Evolutionary conservation across 2,797 vertebrate species (phyloP).

Genomic region (Hyperoplus lanceolatus): DNA sequence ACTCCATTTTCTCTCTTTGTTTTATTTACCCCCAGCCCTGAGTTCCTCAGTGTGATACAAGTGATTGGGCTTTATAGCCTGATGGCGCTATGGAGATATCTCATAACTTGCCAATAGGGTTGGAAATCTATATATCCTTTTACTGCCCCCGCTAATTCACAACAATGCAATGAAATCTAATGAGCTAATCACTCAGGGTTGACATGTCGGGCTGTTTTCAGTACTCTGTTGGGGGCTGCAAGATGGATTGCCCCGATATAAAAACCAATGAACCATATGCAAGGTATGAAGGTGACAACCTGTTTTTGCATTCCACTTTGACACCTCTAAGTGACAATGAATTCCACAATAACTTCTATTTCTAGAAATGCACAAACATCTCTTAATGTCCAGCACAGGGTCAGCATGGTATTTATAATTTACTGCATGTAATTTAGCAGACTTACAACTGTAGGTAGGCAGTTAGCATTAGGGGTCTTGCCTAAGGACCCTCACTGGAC

Average conservation of each 20-base stretch:
- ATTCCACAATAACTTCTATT: conserved; percentile 17
- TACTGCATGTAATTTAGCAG: too few relatives aligned
- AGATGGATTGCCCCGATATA: conserved; percentile 33
- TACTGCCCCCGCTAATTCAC: conserved; percentile 52
- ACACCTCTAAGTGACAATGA: conserved; percentile 23
- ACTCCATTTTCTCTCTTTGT: conserved; percentile 19
- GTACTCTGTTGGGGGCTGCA: conserved; percentile 11
- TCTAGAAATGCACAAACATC: conserved; percentile 1
- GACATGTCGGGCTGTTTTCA: conserved; percentile 45
- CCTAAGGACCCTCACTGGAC: too few relatives aligned
- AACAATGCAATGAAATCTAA: conserved; percentile 64
- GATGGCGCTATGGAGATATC: conserved; percentile 37
- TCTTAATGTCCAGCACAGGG: neutral
- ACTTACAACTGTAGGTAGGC: too few relatives aligned
- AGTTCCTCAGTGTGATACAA: conserved; percentile 36
- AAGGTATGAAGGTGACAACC: conserved; percentile 40
- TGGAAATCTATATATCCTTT: conserved; percentile 58
- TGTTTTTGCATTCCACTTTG: conserved; percentile 35
- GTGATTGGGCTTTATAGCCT: conserved; percentile 47
- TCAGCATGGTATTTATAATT: neutral
- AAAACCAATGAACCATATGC: conserved; percentile 22
- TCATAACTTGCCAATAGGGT: conserved; percentile 36
- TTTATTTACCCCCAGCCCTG: conserved; percentile 36
- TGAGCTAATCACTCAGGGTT: conserved; percentile 65
- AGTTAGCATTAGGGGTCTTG: too few relatives aligned